Conservation (phyloP, 2,888 invertebrate species). For the Uropetala carovei region DNA sequence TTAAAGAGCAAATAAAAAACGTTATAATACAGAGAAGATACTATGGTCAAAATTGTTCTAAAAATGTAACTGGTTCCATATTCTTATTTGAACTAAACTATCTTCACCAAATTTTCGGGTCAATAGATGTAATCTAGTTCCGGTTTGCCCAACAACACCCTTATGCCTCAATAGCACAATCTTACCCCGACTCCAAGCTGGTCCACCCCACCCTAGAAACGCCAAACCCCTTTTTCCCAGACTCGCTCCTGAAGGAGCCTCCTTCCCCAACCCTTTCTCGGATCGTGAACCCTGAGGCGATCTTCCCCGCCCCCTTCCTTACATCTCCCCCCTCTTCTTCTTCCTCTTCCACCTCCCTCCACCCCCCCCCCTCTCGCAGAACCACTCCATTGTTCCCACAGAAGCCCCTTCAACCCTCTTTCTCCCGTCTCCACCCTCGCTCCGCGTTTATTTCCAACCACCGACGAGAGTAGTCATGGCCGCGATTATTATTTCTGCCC, state of each 20-base stretch:
- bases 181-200: not conserved
- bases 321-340: slow-evolving; percentile 15
- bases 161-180: slow-evolving; percentile 40
- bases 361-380: not conserved
- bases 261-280: not conserved
- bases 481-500: slow-evolving; percentile 55
- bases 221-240: not conserved
- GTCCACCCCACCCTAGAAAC: not conserved
- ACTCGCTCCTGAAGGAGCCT: not conserved
- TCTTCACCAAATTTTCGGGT: not conserved
- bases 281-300: slow-evolving; percentile 23
- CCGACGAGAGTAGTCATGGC: slow-evolving; percentile 34
- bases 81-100: not conserved
- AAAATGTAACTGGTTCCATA: no score
- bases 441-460: slow-evolving; percentile 52
- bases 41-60: no score
- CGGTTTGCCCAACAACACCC: slow-evolving; percentile 41
- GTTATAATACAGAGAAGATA: no score
- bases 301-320: not conserved
- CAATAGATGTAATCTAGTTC: not conserved
- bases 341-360: slow-evolving; percentile 36
- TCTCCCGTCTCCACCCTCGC: not conserved
- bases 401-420: slow-evolving; percentile 51
- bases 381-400: slow-evolving; percentile 54
- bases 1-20: no score